Evolutionary conservation across 1,140 invertebrate genomes (phyloP), one percentile per base, ranked within the genome.

Genomic region (Bactericera cockerelli): DNA sequence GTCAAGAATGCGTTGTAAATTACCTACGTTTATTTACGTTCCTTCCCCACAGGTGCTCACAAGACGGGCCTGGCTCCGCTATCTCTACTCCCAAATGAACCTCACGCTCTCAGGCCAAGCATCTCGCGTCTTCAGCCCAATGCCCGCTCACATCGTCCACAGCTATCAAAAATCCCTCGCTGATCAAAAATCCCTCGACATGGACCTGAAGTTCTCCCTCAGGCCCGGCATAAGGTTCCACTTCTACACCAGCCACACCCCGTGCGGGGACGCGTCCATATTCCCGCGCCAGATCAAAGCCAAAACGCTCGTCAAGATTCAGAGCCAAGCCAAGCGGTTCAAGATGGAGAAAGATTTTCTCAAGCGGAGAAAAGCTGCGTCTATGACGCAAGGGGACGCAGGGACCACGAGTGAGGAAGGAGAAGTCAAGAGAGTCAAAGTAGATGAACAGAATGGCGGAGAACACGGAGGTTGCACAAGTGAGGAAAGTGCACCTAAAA

Each of bases 241-340:
- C 71, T 86, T 96, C 67, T 92, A 86, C 67, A 82, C 84, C 22
- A 91, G 85, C 63, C 86, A 91, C 67, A 80, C 84, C 36, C 93
- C 92, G 49, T 97, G 93, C 75, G 93, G 93, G 0, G 93, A 97
- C 81, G 92, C 90, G 21, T 84, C 87, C n/a, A 93, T 95, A 65
- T 82, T 91, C 71, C 59, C 61, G 1, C 64, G 38, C 42, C 58
- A 56, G 28, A 67, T 60, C 58, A 55, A 65, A 16, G 2, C 10
- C 8, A 63, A 25, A 25, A 63, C 55, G 55, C 56, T 54, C 62
- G 61, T 58, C 70, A 69, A 65, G 62, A 67, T 16, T 64, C 57
- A 57, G 61, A 64, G 39, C 33, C 42, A 49, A 49, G n/a, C 42
- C n/a, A 1, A 60, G 19, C 11, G 31, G 10, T 10, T 11, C 39